Evolutionary conservation across 1,140 invertebrate species (phyloP).

Genomic region (Atta texana): DNA sequence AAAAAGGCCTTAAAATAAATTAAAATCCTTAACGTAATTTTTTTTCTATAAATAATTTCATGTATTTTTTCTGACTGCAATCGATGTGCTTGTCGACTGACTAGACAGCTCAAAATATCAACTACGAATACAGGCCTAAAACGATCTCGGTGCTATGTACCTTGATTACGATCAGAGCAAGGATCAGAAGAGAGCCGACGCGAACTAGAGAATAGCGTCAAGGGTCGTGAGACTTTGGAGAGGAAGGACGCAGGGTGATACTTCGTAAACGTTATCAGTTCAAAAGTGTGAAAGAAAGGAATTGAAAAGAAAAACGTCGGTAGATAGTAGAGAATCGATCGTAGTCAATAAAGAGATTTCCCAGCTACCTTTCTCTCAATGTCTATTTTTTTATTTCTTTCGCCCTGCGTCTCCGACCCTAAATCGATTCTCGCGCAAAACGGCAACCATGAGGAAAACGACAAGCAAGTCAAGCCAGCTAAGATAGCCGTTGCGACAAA

Average conservation of each 20-base stretch:
- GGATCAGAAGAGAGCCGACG: slow-evolving; percentile 77
- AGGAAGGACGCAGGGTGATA: slow-evolving; percentile 45
- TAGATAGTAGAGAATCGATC: slow-evolving; percentile 31
- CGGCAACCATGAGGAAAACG: slow-evolving; percentile 28
- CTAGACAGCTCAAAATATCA: not conserved
- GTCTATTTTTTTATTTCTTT: slow-evolving; percentile 27
- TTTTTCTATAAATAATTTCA: not conserved
- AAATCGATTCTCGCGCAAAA: slow-evolving; percentile 28
- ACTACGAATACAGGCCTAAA: slow-evolving; percentile 62
- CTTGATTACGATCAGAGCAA: slow-evolving; percentile 73
- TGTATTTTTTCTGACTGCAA: slow-evolving; percentile 20
- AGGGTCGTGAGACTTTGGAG: slow-evolving; percentile 61
- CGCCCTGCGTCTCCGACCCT: slow-evolving; percentile 41
- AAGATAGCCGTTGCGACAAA: slow-evolving; percentile 2
- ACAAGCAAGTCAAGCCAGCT: slow-evolving; percentile 7
- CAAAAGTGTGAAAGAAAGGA: slow-evolving; percentile 25
- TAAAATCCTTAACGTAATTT: slow-evolving; percentile 14
- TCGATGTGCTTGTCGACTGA: slow-evolving; percentile 9
- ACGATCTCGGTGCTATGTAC: slow-evolving; percentile 50
- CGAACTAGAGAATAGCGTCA: slow-evolving; percentile 48
- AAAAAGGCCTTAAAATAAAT: not conserved
- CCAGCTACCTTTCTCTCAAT: slow-evolving; percentile 31
- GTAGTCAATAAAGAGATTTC: slow-evolving; percentile 31
- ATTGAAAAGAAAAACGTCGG: slow-evolving; percentile 8
- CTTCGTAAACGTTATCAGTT: slow-evolving; percentile 15